These are phyloP conservation scores for Eupsittula cactorum DNA, from an alignment of 2,113 vertebrate genomes.

Conservation along the genomic window DNA sequence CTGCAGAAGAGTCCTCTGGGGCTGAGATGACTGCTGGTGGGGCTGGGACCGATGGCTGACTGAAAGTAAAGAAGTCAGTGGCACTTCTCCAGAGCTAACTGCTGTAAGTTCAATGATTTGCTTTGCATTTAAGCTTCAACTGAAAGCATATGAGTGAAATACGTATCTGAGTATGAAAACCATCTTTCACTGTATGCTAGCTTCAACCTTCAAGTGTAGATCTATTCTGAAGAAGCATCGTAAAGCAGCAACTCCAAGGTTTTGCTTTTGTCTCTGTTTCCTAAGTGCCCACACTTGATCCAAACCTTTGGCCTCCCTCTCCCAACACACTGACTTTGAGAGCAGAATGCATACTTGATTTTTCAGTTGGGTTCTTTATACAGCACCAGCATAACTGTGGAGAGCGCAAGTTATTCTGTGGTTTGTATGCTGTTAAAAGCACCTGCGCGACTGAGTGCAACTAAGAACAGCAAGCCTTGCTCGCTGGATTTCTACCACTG, in stretches of 20 bases:
- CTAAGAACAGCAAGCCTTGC: background rate
- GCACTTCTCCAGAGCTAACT: constrained; percentile 62
- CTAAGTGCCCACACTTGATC: background rate
- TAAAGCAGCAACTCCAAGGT: background rate
- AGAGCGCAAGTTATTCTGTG: background rate
- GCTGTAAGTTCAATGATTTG: constrained; percentile 37
- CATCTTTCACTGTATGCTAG: background rate
- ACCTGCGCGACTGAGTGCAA: background rate
- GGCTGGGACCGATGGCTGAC: constrained; percentile 82
- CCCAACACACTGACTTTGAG: background rate
- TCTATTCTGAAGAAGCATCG: background rate
- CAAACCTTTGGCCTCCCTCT: background rate
- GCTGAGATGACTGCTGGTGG: constrained; percentile 77
- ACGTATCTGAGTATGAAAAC: background rate
- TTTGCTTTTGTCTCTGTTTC: background rate
- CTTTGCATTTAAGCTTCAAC: constrained; percentile 65
- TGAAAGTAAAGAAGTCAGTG: constrained; percentile 75
- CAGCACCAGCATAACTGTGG: background rate
- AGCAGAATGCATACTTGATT: background rate
- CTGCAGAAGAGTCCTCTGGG: constrained; percentile 79
- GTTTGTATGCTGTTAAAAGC: background rate
- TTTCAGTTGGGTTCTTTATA: background rate
- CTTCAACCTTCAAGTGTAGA: background rate
- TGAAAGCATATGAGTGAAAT: constrained; percentile 13
- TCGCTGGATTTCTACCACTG: background rate